phyloP scores from a whole-genome alignment of 2,888 invertebrate species.

The Heliconius sara region DNA sequence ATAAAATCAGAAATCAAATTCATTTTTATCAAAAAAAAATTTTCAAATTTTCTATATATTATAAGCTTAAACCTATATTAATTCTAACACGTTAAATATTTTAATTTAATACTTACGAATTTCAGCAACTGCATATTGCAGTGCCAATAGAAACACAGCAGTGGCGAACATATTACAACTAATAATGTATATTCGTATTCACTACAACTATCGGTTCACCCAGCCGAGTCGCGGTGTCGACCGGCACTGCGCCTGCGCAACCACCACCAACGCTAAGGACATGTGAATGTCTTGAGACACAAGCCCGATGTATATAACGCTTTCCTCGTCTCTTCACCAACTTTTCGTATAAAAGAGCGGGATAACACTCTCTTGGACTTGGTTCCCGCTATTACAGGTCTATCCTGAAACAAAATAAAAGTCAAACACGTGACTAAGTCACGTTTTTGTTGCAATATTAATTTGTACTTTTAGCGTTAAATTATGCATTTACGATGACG shows the following conservation, averaged over 20 bases:
- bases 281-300: constrained; percentile 63
- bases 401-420: constrained; percentile 39
- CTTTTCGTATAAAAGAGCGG: constrained; percentile 42
- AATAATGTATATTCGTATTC: constrained; percentile 53
- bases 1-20: too few relatives aligned
- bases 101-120: constrained; percentile 69
- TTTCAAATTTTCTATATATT: too few relatives aligned
- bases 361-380: constrained; percentile 12
- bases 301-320: constrained; percentile 46
- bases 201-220: constrained; percentile 62
- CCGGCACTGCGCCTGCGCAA: constrained; percentile 67
- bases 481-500: constrained; percentile 21
- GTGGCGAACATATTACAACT: constrained; percentile 70
- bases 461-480: constrained; percentile 9
- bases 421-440: constrained; percentile 29
- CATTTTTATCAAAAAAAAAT: too few relatives aligned
- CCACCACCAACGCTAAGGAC: constrained; percentile 57
- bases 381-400: constrained; percentile 41
- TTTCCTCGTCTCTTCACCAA: constrained; percentile 44
- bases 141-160: constrained; percentile 63
- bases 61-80: too few relatives aligned
- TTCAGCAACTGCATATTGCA: constrained; percentile 72
- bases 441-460: constrained; percentile 26
- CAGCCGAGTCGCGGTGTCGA: constrained; percentile 71
- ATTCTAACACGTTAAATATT: not conserved